A percentile compares a stretch with the other conserved stretches of the same genome.
These are phyloP conservation scores for Ceyx cyanopectus DNA, from an alignment of 2,113 vertebrate species.

Conservation along the genomic window DNA sequence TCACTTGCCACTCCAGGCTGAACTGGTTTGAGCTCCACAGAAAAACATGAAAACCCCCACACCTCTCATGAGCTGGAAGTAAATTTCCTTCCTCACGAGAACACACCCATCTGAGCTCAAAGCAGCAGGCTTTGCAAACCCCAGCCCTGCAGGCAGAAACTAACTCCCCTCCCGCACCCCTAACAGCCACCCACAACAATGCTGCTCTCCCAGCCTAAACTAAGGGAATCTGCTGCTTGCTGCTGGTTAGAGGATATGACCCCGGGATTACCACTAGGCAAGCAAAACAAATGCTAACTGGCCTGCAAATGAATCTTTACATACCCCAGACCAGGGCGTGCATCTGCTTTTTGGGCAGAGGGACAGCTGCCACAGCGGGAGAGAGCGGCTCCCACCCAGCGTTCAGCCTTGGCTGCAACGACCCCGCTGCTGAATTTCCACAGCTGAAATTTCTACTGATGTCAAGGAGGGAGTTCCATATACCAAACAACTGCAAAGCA, in stretches of 20 bases:
- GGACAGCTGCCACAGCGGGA: slow-evolving; percentile 44
- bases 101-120: fast-evolving
- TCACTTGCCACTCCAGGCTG: not conserved
- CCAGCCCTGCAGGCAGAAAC: not conserved
- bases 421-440: slow-evolving; percentile 11
- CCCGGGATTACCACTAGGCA: not conserved
- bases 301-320: not conserved
- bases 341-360: slow-evolving; percentile 59
- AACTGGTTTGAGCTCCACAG: not conserved
- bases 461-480: not conserved
- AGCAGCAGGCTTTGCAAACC: not conserved
- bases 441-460: not conserved
- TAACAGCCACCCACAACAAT: not conserved
- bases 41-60: not conserved
- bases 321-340: not conserved
- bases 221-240: not conserved
- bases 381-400: not conserved
- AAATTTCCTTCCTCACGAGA: not conserved
- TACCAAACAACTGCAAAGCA: not conserved
- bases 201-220: not conserved
- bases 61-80: not conserved
- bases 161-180: not conserved
- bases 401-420: not conserved
- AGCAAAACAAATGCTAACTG: not conserved
- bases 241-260: not conserved